A percentile compares a stretch with the other conserved stretches of the same genome.
Conservation (phyloP, 2,888 invertebrate genomes). For the Ochlodes sylvanus region DNA sequence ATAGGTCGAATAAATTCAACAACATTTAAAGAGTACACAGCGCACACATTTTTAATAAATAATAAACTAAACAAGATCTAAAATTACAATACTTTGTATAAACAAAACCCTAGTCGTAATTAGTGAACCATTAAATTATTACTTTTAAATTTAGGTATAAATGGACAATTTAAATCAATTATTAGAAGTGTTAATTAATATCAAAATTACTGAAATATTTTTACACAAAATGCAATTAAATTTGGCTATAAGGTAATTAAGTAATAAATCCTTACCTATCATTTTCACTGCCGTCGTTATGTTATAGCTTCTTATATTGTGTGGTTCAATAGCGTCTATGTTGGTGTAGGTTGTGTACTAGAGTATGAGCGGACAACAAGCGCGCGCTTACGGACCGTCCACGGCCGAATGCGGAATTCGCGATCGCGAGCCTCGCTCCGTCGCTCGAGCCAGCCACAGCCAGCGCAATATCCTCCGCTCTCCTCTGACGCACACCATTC, state of each 20-base stretch:
- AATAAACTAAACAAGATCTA: too few species aligned
- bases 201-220: not conserved
- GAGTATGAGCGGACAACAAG: slow-evolving; percentile 55
- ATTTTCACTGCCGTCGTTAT: slow-evolving; percentile 68
- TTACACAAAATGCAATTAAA: not conserved
- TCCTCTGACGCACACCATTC: slow-evolving; percentile 45
- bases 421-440: slow-evolving; percentile 43
- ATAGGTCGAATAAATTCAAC: slow-evolving; percentile 10
- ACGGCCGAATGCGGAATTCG: slow-evolving; percentile 73
- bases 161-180: too few species aligned
- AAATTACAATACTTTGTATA: too few species aligned
- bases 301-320: slow-evolving; percentile 55
- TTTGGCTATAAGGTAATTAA: slow-evolving; percentile 8
- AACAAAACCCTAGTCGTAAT: not conserved
- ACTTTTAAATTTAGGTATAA: not conserved
- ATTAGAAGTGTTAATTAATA: too few species aligned
- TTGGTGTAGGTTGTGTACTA: slow-evolving; percentile 81
- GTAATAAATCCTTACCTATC: slow-evolving; percentile 70
- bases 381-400: slow-evolving; percentile 70
- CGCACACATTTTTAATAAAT: not conserved
- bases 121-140: not conserved
- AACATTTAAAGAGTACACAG: slow-evolving; percentile 1
- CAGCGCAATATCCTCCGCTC: slow-evolving; percentile 49
- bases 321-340: slow-evolving; percentile 76
- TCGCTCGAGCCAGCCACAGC: slow-evolving; percentile 43